Evolutionary conservation across 2,113 vertebrate species (phyloP).

Genomic region (Cryptomyrus ogoouensis): DNA sequence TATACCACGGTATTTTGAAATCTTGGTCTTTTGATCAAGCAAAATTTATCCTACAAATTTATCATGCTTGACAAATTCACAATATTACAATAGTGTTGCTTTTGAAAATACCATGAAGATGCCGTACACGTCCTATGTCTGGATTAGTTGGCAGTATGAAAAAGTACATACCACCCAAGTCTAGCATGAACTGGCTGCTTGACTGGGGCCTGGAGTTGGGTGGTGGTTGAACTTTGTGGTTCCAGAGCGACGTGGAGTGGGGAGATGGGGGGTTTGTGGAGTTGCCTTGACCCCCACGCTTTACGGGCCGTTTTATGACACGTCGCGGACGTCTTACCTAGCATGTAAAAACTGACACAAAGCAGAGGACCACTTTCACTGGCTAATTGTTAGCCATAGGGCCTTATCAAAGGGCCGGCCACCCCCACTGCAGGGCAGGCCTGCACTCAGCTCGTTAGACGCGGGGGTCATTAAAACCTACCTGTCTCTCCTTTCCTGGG

Average conservation of each 20-base stretch:
- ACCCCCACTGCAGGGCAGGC: constrained; percentile 31
- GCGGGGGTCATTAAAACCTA: constrained; percentile 45
- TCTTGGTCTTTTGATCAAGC: neutral
- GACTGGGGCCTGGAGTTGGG: neutral
- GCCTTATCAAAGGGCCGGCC: constrained; percentile 44
- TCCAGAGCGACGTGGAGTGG: neutral
- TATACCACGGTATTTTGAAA: neutral
- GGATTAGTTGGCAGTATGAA: neutral
- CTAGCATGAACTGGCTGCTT: neutral
- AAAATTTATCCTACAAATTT: neutral
- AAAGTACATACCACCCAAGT: neutral
- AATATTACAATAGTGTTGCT: neutral
- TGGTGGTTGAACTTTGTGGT: neutral
- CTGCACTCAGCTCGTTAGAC: constrained; percentile 48
- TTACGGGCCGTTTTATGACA: constrained; percentile 49
- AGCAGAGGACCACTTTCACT: constrained; percentile 33
- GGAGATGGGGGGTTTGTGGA: neutral
- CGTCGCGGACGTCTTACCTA: constrained; percentile 32
- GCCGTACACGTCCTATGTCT: neutral
- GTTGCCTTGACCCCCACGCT: neutral
- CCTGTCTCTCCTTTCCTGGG: constrained; percentile 36
- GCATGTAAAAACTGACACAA: constrained; percentile 46
- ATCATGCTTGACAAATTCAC: neutral
- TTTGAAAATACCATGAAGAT: neutral
- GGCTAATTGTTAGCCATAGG: constrained; percentile 27